Evolutionary conservation across 2,888 invertebrate species (phyloP), one percentile per base, ranked within the genome.

Genomic region (Agrotis ipsilon): DNA sequence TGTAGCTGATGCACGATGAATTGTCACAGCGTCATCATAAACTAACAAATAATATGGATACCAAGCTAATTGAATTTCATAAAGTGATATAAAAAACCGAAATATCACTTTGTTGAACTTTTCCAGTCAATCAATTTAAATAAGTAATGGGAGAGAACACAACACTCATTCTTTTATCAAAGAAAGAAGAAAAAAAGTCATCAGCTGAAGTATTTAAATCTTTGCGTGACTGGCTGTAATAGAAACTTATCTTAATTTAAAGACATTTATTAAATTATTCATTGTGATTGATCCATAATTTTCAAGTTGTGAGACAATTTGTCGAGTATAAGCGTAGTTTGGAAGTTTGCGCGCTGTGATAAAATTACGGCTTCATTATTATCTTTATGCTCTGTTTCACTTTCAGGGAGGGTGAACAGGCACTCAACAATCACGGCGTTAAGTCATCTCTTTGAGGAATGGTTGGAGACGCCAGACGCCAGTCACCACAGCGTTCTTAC

Each of bases 261-360:
- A 64, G 76, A 70, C 75, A 75, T 82, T 78, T 64, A 78, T 81
- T 78, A 55, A 76, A 82, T 82, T 75, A 84, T 84, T 84, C 78
- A 77, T 77, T 69, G 66, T 52, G 74, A 71, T n/a, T 64, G 74
- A 84, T 70, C 60, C 58, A 58, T 57, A 78, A 80, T 74, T 84
- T 76, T 77, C 51, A 68, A 84, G 76, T 77, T 79, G 14, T 52
- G 58, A 18, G 67, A 71, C 72, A 75, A 83, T 82, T 83, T 80
- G 82, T 80, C 72, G 59, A 60, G 49, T 80, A 65, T 74, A 67
- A 72, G 64, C 71, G 62, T 73, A 80, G 71, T 76, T 75, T 19
- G 13, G 39, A 57, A 82, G 70, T 73, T 62, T 72, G 32, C 46
- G 67, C 64, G 64, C 43, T 68, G 57, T 51, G 70, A 72, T 74